These are phyloP conservation scores for Pterostichus madidus DNA, from an alignment of 2,888 invertebrate species.

Conservation along the genomic window DNA sequence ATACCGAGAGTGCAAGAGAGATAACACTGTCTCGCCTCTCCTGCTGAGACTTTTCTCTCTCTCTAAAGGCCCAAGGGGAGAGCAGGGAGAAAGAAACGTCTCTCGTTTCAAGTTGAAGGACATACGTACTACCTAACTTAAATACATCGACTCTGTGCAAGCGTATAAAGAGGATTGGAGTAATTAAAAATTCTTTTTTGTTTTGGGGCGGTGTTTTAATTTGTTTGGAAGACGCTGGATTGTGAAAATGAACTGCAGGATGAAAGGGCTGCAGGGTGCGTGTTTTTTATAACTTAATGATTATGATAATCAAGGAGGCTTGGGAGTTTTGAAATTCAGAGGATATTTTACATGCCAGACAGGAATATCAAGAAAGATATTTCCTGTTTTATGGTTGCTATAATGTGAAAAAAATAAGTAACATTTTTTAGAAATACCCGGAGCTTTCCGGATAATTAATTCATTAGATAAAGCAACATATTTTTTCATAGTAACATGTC, in stretches of 20 bases:
- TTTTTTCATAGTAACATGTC: too few relatives aligned
- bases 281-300: slow-evolving; percentile 43
- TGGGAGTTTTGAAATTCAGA: slow-evolving; percentile 1
- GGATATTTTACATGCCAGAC: slow-evolving; percentile 38
- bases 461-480: not conserved
- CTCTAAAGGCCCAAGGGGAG: slow-evolving; percentile 2
- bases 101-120: slow-evolving; percentile 67
- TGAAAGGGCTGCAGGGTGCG: slow-evolving; percentile 11
- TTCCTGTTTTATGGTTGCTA: slow-evolving; percentile 26
- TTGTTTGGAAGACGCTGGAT: slow-evolving; percentile 49
- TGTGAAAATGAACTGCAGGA: slow-evolving; percentile 33
- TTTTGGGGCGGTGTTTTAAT: slow-evolving; percentile 44
- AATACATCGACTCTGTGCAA: slow-evolving; percentile 37
- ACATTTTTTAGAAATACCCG: slow-evolving; percentile 1
- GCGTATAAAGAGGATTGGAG: slow-evolving; percentile 17
- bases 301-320: slow-evolving; percentile 47
- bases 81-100: slow-evolving; percentile 25
- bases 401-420: slow-evolving; percentile 33
- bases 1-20: slow-evolving; percentile 41
- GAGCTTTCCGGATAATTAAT: slow-evolving; percentile 13
- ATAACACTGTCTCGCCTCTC: slow-evolving; percentile 57
- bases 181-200: slow-evolving; percentile 62
- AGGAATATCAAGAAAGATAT: slow-evolving; percentile 10
- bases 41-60: slow-evolving; percentile 51
- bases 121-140: slow-evolving; percentile 46